These are phyloP conservation scores for Chromobotia macracanthus DNA, from an alignment of 2,797 vertebrate genomes.

Conservation along the genomic window DNA sequence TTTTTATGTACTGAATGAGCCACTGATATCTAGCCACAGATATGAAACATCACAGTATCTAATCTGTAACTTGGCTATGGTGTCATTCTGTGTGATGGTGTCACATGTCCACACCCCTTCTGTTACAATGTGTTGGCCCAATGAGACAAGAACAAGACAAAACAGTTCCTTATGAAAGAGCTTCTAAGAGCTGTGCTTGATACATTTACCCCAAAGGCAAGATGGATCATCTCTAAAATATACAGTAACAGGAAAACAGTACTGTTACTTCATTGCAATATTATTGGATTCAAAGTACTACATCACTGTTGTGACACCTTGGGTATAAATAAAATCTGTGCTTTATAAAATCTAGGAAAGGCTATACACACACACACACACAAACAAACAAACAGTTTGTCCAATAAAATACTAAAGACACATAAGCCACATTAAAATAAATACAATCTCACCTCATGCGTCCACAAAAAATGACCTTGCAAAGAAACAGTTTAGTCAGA, in stretches of 20 bases:
- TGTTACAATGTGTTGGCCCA: neutral
- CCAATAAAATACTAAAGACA: no score
- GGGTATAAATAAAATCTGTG: no score
- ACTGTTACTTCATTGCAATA: neutral
- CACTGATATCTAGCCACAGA: neutral
- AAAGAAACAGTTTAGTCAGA: no score
- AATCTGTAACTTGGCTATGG: constrained; percentile 8
- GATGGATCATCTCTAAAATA: neutral
- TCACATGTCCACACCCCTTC: neutral
- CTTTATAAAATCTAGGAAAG: no score
- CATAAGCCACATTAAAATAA: no score
- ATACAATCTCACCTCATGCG: no score
- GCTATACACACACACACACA: no score
- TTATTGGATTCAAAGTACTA: neutral
- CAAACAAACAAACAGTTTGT: no score
- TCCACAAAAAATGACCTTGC: no score
- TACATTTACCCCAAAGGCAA: neutral
- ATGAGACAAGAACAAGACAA: neutral
- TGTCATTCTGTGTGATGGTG: constrained; percentile 1
- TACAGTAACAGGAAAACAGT: neutral
- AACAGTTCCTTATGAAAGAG: neutral
- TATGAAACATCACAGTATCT: constrained; percentile 8
- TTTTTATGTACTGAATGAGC: no score
- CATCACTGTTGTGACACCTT: neutral
- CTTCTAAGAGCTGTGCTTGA: neutral